Evolutionary conservation across 2,113 vertebrate genomes (phyloP).

Genomic region (pig (Sus scrofa)): DNA sequence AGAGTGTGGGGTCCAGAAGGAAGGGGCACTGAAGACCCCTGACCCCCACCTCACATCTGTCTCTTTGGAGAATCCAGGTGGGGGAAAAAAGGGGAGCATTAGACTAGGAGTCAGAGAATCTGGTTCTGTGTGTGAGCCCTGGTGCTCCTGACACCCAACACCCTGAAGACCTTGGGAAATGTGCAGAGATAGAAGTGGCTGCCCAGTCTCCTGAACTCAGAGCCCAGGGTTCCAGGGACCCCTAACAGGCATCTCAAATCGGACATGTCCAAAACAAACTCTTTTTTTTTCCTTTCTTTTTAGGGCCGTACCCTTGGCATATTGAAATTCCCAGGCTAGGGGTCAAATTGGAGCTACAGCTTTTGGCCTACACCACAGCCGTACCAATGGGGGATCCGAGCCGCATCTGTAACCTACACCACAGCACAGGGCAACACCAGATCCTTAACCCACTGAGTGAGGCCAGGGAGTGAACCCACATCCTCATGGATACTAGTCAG

Average conservation of each 20-base stretch:
- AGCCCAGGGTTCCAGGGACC: neutral
- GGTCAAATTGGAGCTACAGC: no score
- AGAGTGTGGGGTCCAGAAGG: neutral
- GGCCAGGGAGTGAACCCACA: no score
- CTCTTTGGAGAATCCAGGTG: neutral
- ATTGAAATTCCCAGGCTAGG: no score
- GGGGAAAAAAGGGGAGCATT: neutral
- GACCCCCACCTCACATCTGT: rapidly evolving
- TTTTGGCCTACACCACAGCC: no score
- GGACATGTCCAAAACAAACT: neutral
- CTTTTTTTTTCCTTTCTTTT: neutral
- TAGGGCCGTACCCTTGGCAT: no score
- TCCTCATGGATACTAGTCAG: no score
- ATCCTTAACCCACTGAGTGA: no score
- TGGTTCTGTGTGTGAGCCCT: neutral
- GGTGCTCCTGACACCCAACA: neutral
- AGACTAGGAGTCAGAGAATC: neutral
- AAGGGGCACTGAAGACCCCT: neutral
- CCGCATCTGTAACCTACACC: no score
- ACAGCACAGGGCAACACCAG: no score
- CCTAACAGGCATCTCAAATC: neutral
- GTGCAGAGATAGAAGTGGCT: neutral
- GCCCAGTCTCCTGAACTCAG: neutral
- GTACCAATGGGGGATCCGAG: no score
- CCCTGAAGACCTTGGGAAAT: no score